These are phyloP conservation scores for Argyrosomus japonicus DNA, from an alignment of 2,113 vertebrate species.

Conservation along the genomic window DNA sequence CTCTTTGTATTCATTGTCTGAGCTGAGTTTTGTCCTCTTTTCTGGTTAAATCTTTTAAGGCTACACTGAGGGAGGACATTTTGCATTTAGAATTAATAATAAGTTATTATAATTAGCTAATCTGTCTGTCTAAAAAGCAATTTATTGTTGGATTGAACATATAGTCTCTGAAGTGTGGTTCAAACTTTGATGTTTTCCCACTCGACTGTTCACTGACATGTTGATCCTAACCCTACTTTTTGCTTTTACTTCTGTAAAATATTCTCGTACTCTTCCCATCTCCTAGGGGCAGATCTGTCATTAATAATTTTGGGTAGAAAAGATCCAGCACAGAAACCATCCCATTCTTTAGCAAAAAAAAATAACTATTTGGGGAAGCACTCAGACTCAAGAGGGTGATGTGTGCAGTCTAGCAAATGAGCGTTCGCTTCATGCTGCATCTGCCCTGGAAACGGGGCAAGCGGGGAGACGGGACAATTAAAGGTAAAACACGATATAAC, in stretches of 20 bases:
- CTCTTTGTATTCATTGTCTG: neutral
- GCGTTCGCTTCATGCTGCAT: slow-evolving; percentile 12
- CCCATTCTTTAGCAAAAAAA: slow-evolving; percentile 26
- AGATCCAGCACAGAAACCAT: slow-evolving; percentile 4
- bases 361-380: slow-evolving; percentile 28
- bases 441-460: slow-evolving; percentile 36
- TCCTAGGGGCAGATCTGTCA: neutral
- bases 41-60: neutral
- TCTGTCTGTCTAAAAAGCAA: neutral
- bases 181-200: neutral
- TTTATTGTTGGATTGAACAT: neutral
- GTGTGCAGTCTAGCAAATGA: slow-evolving; percentile 12
- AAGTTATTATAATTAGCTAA: no score
- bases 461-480: neutral
- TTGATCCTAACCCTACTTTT: no score
- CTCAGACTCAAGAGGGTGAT: slow-evolving; percentile 13
- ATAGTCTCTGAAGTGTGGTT: neutral
- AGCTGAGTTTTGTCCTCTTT: neutral
- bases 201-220: neutral
- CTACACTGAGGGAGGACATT: no score
- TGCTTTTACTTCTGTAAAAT: neutral
- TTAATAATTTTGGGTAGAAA: slow-evolving; percentile 3
- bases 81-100: neutral
- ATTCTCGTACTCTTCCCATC: neutral
- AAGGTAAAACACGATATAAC: neutral